Percentiles rank a stretch among this genome's conserved stretches.
These are phyloP conservation scores for Leuciscus idus DNA, from an alignment of 2,113 vertebrate species.

Conservation along the genomic window DNA sequence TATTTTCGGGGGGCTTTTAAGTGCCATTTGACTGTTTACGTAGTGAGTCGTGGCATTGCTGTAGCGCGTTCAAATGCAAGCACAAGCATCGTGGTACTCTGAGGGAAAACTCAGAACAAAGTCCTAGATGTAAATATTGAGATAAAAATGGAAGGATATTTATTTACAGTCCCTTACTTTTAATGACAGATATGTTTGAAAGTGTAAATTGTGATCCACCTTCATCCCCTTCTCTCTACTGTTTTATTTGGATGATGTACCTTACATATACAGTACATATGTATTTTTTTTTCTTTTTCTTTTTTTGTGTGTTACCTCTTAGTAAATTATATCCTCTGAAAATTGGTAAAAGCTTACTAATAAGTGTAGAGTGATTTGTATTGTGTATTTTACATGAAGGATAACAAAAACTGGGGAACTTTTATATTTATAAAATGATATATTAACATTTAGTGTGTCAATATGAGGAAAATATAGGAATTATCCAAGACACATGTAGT, in stretches of 20 bases:
- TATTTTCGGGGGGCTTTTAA: slow-evolving; percentile 64
- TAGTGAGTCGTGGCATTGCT: slow-evolving; percentile 77
- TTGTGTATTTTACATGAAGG: slow-evolving; percentile 82
- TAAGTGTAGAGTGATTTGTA: slow-evolving; percentile 82
- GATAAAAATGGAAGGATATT: slow-evolving; percentile 74
- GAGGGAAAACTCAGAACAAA: slow-evolving; percentile 63
- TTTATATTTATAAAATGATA: slow-evolving; percentile 84
- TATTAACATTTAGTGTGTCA: slow-evolving; percentile 82
- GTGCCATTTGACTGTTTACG: slow-evolving; percentile 79
- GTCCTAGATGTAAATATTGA: slow-evolving; percentile 76
- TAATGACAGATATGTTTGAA: slow-evolving; percentile 70
- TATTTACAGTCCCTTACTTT: slow-evolving; percentile 77
- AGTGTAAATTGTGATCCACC: slow-evolving; percentile 73
- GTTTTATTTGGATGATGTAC: slow-evolving; percentile 73
- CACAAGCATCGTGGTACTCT: slow-evolving; percentile 78
- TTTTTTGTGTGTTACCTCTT: slow-evolving; percentile 72
- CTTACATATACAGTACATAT: slow-evolving; percentile 73
- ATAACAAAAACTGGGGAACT: slow-evolving; percentile 76
- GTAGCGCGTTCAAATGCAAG: slow-evolving; percentile 83
- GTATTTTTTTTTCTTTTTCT: slow-evolving; percentile 63
- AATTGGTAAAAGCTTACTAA: slow-evolving; percentile 74
- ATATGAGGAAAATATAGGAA: slow-evolving; percentile 78
- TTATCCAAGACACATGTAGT: slow-evolving; percentile 85
- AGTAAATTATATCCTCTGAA: slow-evolving; percentile 75
- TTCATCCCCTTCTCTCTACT: slow-evolving; percentile 32